A percentile compares a stretch with the other conserved stretches of the same genome.
These are phyloP conservation scores for Electrona antarctica DNA, from an alignment of 2,113 vertebrate species.

Conservation along the genomic window DNA sequence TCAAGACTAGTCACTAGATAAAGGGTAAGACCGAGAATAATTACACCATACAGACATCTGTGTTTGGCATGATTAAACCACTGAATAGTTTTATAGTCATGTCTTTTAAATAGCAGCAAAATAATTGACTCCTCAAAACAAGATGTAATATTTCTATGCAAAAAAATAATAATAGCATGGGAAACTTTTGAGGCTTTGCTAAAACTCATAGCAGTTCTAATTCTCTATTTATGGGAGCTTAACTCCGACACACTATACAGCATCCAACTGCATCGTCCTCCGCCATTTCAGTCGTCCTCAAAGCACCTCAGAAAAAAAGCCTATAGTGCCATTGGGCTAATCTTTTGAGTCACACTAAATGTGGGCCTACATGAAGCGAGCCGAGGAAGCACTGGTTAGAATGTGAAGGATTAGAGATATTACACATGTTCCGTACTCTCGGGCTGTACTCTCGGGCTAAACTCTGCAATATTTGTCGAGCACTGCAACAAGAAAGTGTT, in stretches of 20 bases:
- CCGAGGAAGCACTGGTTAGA: slow-evolving; percentile 25
- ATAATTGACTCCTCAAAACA: too few species aligned
- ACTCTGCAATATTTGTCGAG: too few species aligned
- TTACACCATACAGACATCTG: too few species aligned
- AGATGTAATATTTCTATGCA: not conserved
- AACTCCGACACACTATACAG: not conserved
- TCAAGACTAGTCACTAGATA: too few species aligned
- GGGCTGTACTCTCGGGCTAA: too few species aligned
- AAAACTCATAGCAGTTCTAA: not conserved
- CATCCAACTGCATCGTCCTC: not conserved
- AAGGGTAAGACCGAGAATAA: too few species aligned
- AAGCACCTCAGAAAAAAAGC: slow-evolving; percentile 5
- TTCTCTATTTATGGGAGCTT: not conserved
- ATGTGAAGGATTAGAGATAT: slow-evolving; percentile 28
- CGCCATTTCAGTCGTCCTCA: not conserved
- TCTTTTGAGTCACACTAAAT: slow-evolving; percentile 9
- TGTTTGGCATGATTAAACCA: too few species aligned
- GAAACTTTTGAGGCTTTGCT: not conserved
- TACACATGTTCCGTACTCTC: too few species aligned
- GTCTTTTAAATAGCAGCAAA: too few species aligned
- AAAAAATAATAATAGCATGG: not conserved
- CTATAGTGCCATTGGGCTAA: not conserved
- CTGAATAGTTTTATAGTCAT: too few species aligned
- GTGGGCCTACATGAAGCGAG: slow-evolving; percentile 17
- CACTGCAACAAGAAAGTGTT: too few species aligned